These are phyloP conservation scores for Plebejus anna DNA, from an alignment of 2,888 invertebrate genomes.

Conservation along the genomic window DNA sequence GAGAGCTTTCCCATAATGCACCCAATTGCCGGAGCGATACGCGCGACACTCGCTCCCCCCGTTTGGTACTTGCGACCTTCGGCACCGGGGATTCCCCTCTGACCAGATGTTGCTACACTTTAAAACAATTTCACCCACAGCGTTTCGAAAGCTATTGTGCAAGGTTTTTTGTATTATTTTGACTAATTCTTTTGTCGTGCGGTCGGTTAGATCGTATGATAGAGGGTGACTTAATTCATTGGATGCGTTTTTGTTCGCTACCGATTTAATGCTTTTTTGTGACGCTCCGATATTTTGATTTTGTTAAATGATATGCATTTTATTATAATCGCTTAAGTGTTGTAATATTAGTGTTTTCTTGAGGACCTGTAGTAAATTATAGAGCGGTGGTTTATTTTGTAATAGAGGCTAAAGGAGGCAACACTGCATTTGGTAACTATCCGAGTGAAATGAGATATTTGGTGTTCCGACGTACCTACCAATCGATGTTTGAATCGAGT, in stretches of 20 bases:
- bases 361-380: constrained; percentile 6
- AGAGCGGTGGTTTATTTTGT: constrained; percentile 9
- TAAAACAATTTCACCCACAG: constrained; percentile 78
- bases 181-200: constrained; percentile 75
- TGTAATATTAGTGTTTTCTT: constrained; percentile 36
- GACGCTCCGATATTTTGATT: constrained; percentile 46
- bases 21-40: background rate
- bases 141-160: constrained; percentile 70
- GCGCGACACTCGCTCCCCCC: constrained; percentile 32
- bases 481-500: too few species aligned
- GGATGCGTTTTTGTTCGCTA: constrained; percentile 64
- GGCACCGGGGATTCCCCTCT: constrained; percentile 53
- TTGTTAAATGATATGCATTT: constrained; percentile 44
- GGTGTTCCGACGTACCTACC: too few species aligned
- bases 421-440: background rate
- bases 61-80: constrained; percentile 29
- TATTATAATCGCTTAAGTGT: constrained; percentile 37
- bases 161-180: constrained; percentile 68
- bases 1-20: constrained; percentile 33
- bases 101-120: constrained; percentile 79
- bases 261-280: constrained; percentile 53
- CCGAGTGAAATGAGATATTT: too few species aligned
- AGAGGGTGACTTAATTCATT: constrained; percentile 66
- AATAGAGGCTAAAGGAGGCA: background rate
- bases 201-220: constrained; percentile 73